Base-by-base conservation (phyloP, 1,140 invertebrate genomes). In the Venustaconcha ellipsiformis region DNA sequence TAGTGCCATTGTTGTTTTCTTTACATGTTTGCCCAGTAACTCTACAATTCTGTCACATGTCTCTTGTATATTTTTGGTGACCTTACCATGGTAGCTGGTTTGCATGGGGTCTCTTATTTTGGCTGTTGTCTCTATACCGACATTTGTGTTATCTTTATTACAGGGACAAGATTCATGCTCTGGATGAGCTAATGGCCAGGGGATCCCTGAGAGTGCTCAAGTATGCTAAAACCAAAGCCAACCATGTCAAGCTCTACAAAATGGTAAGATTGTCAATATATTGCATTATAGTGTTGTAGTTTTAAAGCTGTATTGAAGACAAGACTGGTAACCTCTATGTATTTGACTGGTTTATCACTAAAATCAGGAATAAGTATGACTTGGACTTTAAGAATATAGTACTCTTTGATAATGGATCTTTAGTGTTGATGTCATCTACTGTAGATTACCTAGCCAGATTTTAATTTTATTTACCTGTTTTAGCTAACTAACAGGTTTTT, bases 161-260 rank as follows among this genome's bases (percentile, higher is more conserved):
- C 84, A 92, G 91, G 81, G 85, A 91, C 70, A 90, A 90, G 66
- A 88, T 92, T 59, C 92, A 93, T 74, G 90, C 93, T 80, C 92
- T 97, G 62, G 95, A 97, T 90, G 92, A 93, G 76, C 93, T 93
- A 82, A 91, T 97, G 78, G 95, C 97, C 14, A 92, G 93, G 80
- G 93, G 94, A 86, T 95, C 96, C 37, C 90, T 98, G 70, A 93
- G 94, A 84, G 92, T 97, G 83, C 90, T 98, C 57, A 89, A 89
- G 67, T 78, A 91, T 55, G 88, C 92, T 60, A 85, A 90, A 77
- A 86, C 87, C 66, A 89, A 91, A 74, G 84, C 88, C 12, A 92
- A 93, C 83, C 87, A 92, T 81, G 76, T 86, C 48, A 81, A 88
- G 65, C 85, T 92, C 14, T 89, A 90, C 82, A 90, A 92, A 80